These are phyloP conservation scores for Eugnorisma glareosa DNA, from an alignment of 2,888 invertebrate genomes.

Conservation along the genomic window DNA sequence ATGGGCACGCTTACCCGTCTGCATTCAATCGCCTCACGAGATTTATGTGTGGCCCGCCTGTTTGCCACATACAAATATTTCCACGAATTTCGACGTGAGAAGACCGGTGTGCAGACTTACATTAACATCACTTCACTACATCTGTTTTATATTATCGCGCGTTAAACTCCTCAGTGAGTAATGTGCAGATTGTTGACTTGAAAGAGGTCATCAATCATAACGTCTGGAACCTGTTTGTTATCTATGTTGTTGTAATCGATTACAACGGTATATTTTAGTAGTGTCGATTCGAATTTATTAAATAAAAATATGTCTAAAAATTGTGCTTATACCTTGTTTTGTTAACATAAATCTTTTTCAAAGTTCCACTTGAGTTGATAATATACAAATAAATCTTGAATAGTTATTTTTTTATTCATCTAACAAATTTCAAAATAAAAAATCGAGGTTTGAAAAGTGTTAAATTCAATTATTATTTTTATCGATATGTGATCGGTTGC, in stretches of 20 bases:
- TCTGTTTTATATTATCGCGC: conserved; percentile 58
- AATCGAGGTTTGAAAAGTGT: not conserved
- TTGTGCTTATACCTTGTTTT: too few species aligned
- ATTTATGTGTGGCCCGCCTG: conserved; percentile 84
- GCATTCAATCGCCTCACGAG: conserved; percentile 85
- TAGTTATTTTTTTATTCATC: not conserved
- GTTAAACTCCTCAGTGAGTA: conserved; percentile 49
- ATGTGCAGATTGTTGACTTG: conserved; percentile 42
- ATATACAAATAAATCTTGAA: conserved; percentile 9
- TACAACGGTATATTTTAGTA: conserved; percentile 40
- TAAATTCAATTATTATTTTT: conserved; percentile 2
- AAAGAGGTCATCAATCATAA: conserved; percentile 52
- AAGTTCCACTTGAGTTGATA: not conserved
- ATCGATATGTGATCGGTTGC: conserved; percentile 63
- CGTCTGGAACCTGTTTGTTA: conserved; percentile 40
- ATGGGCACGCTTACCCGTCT: conserved; percentile 86
- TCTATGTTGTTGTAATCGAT: conserved; percentile 43
- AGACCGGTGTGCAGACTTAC: conserved; percentile 63
- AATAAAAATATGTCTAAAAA: conserved; percentile 43
- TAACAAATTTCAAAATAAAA: not conserved
- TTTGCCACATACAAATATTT: conserved; percentile 83
- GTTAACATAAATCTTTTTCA: conserved; percentile 18
- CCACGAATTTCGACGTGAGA: conserved; percentile 81
- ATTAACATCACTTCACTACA: conserved; percentile 46
- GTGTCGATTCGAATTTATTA: conserved; percentile 42